Evolutionary conservation across 2,797 vertebrate species (phyloP), one percentile per base, ranked within the genome.

Genomic region (Arnoldichthys spilopterus): DNA sequence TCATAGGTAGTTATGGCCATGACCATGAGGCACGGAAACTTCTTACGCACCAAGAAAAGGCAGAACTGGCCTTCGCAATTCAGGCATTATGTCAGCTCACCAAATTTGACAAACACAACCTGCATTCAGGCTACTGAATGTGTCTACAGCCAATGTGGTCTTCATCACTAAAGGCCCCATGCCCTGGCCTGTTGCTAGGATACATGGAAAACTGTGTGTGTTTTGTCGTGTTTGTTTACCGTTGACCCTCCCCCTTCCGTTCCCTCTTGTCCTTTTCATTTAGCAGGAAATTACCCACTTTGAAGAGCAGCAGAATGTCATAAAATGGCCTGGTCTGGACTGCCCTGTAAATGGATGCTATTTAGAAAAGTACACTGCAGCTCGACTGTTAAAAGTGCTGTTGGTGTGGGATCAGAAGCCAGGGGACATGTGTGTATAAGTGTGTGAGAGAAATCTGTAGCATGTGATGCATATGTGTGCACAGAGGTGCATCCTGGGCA

Each of bases 261-360:
- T 43, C 62, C 72, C 70, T 58, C 51, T 69, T 79, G 78, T 79
- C 80, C 70, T 58, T 53, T 30, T 78, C 77, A 62, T 84, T 83
- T 81, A 85, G 47, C 43, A 77, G 81, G 72, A 87, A 82, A 83
- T 81, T 83, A 62, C 76, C 81, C 62, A 13, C 47, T 82, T 75
- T 81, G 77, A 87, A 47, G 77, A 70, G 45, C 20, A 62, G 20
- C 34, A 70, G 78, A 74, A n/a, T 61, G 61, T 37, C 59, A 76
- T 85, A 53, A 75, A 78, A 83, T 32, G 59, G 49, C 61, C 70
- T 73, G 11, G 37, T 72, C 74, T 71, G 73, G 49, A 76, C 78
- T 66, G 64, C 68, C 51, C 49, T 32, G 16, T 32, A 43, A 61
- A 20, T n/a, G n/a, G 12, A 34, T 30, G 45, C 54, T 18, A 62